Percentiles rank a stretch among this genome's conserved stretches.
Evolutionary conservation across 1,140 invertebrate species (phyloP).

Genomic region (Zelostemma sp.): DNA sequence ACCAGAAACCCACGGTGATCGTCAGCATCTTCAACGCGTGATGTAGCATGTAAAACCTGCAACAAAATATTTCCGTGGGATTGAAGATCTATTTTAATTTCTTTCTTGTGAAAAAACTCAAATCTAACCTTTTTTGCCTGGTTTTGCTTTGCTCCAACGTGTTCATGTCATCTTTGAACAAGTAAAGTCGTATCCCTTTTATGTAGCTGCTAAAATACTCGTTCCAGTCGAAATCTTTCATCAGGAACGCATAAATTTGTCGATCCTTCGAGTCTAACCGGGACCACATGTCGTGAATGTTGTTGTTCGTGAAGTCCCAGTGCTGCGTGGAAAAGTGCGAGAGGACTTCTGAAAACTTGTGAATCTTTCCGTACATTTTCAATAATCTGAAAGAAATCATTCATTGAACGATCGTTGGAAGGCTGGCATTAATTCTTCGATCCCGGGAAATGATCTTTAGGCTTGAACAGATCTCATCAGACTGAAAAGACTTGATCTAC

Average conservation of each 20-base stretch:
- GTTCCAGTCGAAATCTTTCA: slow-evolving; percentile 78
- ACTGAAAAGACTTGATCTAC: no score
- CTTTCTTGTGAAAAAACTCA: slow-evolving; percentile 3
- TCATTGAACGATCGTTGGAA: no score
- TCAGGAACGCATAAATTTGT: slow-evolving; percentile 77
- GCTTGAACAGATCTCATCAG: no score
- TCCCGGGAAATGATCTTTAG: no score
- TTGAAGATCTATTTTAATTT: neutral
- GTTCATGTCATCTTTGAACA: slow-evolving; percentile 79
- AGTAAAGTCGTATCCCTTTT: slow-evolving; percentile 75
- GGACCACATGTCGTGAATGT: slow-evolving; percentile 73
- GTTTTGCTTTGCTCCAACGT: slow-evolving; percentile 74
- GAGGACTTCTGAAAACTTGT: slow-evolving; percentile 79
- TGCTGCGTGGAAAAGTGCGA: slow-evolving; percentile 80
- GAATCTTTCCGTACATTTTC: slow-evolving; percentile 81
- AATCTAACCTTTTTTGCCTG: slow-evolving; percentile 72
- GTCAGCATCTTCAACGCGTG: slow-evolving; percentile 60
- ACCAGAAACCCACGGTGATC: slow-evolving; percentile 37
- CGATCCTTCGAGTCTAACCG: slow-evolving; percentile 73
- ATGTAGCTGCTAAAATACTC: slow-evolving; percentile 77
- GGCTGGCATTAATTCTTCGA: no score
- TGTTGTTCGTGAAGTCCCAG: slow-evolving; percentile 79
- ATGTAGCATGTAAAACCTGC: slow-evolving; percentile 69
- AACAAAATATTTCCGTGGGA: slow-evolving; percentile 7
- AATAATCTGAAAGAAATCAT: slow-evolving; percentile 75